Evolutionary conservation across 2,797 vertebrate species (phyloP), one percentile per base, ranked within the genome.

Genomic region (Enteromius thamalakanensis): DNA sequence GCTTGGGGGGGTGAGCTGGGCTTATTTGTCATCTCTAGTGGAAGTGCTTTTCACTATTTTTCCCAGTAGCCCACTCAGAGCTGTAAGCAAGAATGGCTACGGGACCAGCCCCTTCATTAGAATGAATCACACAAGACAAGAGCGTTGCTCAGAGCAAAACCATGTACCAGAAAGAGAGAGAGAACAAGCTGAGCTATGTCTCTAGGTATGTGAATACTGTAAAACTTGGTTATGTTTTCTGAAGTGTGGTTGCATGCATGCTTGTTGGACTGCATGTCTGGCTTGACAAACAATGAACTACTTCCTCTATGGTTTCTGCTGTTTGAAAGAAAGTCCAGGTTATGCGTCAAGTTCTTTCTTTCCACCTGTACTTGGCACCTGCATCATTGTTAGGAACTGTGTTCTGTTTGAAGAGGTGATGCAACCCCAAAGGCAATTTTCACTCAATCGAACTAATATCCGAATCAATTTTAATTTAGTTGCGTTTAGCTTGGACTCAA

Each of bases 391-490:
- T 19, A 34, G 23, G 74, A 58, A 34, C 37, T 40, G 49, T 76
- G 21, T 65, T 75, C 42, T 45, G 21, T 76, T 83, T 76, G 53
- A 23, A 67, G 64, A 69, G 62, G 26, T 37, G 62, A 83, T 77
- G 72, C 77, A 68, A 76, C 37, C 74, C 81, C 65, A 70, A 26
- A 60, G 64, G 74, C 26, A 76, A 68, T 77, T 83, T 67, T 82
- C 47, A 68, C 71, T 55, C 60, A 55, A 6, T 82, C 72, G 32
- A n/a, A 11, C 81, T 69, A 76, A 76, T 83, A 83, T 83, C 49
- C 21, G 2, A 55, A 83, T 83, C 72, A 58, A 76, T 83, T 76
- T 83, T 58, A 69, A 83, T 83, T 83, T 62, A 83, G 64, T 76
- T 55, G 1, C 7, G 17, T 42, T 76, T 49, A 69, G 49, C n/a